Conservation (phyloP, 2,113 vertebrate species). For the Gavialis gangeticus region DNA sequence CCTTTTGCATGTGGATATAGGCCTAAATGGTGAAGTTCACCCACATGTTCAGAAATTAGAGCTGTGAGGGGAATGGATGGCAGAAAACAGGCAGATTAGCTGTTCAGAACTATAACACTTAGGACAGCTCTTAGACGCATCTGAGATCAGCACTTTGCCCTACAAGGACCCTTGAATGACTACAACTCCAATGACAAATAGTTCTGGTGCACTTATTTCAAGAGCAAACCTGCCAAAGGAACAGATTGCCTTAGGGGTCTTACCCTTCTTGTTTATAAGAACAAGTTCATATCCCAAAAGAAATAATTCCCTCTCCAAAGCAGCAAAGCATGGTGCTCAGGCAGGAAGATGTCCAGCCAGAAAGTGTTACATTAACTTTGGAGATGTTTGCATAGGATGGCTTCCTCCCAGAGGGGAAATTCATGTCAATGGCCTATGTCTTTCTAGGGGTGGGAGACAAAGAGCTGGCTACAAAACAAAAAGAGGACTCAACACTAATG, state of each 20-base stretch:
- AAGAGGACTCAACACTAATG: too few species aligned
- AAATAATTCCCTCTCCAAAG: not conserved
- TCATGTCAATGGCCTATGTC: fast-evolving
- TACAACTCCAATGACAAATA: not conserved
- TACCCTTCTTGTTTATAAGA: not conserved
- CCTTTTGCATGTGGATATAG: not conserved
- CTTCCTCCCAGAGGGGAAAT: fast-evolving
- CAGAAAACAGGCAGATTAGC: not conserved
- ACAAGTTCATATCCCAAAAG: not conserved
- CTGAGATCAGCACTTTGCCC: not conserved
- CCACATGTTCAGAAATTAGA: fast-evolving
- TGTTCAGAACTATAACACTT: not conserved
- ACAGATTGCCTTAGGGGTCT: conserved; percentile 45
- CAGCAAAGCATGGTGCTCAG: not conserved
- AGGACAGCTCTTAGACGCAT: not conserved
- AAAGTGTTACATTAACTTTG: fast-evolving
- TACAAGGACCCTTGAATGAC: not conserved
- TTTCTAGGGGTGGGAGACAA: not conserved
- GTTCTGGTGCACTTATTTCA: conserved; percentile 4
- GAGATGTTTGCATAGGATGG: not conserved
- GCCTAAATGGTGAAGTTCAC: not conserved
- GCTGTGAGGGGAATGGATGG: not conserved
- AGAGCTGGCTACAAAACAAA: not conserved
- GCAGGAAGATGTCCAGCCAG: fast-evolving
- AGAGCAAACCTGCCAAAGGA: not conserved